Conservation (phyloP, 2,888 invertebrate species). For the Aethes cnicana region DNA sequence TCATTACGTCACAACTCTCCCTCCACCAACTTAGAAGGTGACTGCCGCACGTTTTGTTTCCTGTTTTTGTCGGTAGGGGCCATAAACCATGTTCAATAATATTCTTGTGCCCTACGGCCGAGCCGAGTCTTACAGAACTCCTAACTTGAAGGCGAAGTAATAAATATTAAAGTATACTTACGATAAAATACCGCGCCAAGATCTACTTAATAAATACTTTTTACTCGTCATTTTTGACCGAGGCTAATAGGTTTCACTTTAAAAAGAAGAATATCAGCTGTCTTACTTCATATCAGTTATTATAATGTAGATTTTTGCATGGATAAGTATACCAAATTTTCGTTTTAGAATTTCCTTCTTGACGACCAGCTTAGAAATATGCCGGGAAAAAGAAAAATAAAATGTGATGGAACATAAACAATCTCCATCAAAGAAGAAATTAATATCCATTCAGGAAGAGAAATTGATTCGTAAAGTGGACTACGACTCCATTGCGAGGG, state of each 20-base stretch:
- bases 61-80: too few species aligned
- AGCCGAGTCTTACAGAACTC: too few species aligned
- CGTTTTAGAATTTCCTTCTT: constrained; percentile 41
- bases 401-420: constrained; percentile 79
- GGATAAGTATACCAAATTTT: constrained; percentile 49
- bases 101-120: too few species aligned
- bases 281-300: constrained; percentile 45
- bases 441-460: constrained; percentile 66
- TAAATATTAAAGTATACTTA: too few species aligned
- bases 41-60: too few species aligned
- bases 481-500: constrained; percentile 53
- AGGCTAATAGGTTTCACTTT: not conserved
- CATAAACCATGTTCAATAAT: too few species aligned
- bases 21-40: too few species aligned
- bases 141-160: too few species aligned
- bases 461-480: constrained; percentile 62
- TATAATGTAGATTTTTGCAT: constrained; percentile 53
- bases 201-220: too few species aligned
- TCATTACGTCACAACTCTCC: too few species aligned
- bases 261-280: constrained; percentile 43
- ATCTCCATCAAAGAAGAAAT: constrained; percentile 66
- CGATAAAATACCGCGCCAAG: too few species aligned
- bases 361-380: constrained; percentile 55
- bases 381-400: constrained; percentile 69
- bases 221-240: too few species aligned